A percentile compares a stretch with the other conserved stretches of the same genome.
phyloP scores from a whole-genome alignment of 2,113 vertebrate species.

The Clarias macrocephalus region DNA sequence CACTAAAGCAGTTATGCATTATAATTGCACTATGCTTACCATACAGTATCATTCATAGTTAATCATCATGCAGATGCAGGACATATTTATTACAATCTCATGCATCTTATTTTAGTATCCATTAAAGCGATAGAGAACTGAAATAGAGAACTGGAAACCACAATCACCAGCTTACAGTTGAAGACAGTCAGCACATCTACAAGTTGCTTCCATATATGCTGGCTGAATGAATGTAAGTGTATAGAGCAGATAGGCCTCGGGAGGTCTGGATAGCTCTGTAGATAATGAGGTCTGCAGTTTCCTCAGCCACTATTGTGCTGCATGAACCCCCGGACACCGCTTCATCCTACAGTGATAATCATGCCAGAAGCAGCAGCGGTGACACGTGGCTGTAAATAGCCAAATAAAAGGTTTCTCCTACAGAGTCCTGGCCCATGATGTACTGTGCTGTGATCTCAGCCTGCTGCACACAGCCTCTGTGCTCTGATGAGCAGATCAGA shows the following conservation, averaged over 20 bases:
- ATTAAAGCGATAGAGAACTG: background rate
- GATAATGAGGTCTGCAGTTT: constrained; percentile 52
- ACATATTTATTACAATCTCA: background rate
- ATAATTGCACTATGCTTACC: background rate
- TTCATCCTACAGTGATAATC: constrained; percentile 52
- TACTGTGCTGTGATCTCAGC: constrained; percentile 44
- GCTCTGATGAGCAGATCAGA: constrained; percentile 44
- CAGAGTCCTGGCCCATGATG: constrained; percentile 46
- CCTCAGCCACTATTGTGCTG: constrained; percentile 47
- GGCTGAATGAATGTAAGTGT: constrained; percentile 46
- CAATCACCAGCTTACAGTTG: background rate
- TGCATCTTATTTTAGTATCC: background rate
- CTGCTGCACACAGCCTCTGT: constrained; percentile 44
- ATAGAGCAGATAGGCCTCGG: constrained; percentile 35
- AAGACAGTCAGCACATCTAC: constrained; percentile 11
- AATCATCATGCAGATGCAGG: background rate
- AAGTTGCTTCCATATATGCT: constrained; percentile 37
- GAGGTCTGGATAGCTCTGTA: constrained; percentile 44
- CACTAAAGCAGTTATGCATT: background rate
- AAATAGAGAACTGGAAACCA: background rate
- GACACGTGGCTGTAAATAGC: constrained; percentile 52
- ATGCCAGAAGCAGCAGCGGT: constrained; percentile 40
- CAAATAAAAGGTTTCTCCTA: constrained; percentile 52
- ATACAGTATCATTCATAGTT: background rate
- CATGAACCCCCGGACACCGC: constrained; percentile 47